Evolutionary conservation across 2,797 vertebrate genomes (phyloP).

Genomic region (Phoeniculus purpureus): DNA sequence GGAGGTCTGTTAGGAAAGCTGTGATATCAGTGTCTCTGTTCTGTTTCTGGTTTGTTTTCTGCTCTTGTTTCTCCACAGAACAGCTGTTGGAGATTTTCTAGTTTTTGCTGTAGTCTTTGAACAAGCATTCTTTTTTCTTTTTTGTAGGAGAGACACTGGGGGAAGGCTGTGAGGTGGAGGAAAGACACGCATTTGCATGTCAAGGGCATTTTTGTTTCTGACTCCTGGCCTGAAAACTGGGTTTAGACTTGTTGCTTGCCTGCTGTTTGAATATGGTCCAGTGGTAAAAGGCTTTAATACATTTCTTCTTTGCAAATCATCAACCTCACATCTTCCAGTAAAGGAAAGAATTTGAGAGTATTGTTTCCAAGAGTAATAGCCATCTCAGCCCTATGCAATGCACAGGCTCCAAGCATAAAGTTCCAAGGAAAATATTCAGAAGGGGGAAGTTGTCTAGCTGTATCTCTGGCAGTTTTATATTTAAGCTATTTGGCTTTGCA

Average conservation of each 20-base stretch:
- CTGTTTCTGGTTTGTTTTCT: not conserved
- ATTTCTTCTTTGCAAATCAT: slow-evolving; percentile 64
- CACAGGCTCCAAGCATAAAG: slow-evolving; percentile 1
- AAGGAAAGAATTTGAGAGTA: slow-evolving; percentile 60
- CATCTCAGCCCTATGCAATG: not conserved
- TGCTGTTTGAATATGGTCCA: slow-evolving; percentile 57
- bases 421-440: slow-evolving; percentile 45
- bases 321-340: slow-evolving; percentile 58
- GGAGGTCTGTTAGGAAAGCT: slow-evolving; percentile 12
- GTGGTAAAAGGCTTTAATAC: slow-evolving; percentile 44
- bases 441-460: not conserved
- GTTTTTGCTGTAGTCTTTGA: slow-evolving; percentile 18
- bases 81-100: slow-evolving; percentile 32
- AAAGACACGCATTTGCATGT: not conserved
- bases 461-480: not conserved
- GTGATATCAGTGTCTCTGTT: not conserved
- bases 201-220: slow-evolving; percentile 18
- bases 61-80: not conserved
- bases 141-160: not conserved
- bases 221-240: slow-evolving; percentile 15
- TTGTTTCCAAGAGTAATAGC: slow-evolving; percentile 60
- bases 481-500: not conserved
- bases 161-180: not conserved
- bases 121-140: not conserved
- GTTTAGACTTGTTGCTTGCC: slow-evolving; percentile 49